Evolutionary conservation across 2,888 invertebrate genomes (phyloP).

Genomic region (Vesta saturnalis): DNA sequence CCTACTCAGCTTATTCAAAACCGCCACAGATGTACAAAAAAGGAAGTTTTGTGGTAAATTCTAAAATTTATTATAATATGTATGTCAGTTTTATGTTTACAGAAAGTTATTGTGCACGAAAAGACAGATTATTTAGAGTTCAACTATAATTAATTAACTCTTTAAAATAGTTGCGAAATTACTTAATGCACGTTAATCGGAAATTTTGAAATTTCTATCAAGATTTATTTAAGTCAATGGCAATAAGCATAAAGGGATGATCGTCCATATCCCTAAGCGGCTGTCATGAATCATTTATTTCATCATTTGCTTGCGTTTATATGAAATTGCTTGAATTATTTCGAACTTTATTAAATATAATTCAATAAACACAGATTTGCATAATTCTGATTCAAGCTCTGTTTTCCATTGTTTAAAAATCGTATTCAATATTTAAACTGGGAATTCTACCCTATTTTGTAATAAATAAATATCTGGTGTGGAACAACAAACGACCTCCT

Average conservation of each 20-base stretch:
- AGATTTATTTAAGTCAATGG: conserved; percentile 3
- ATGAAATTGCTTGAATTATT: conserved; percentile 45
- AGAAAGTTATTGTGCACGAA: no score
- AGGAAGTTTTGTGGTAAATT: background rate
- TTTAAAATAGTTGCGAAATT: background rate
- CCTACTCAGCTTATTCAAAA: conserved; percentile 49
- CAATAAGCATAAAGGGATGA: conserved; percentile 26
- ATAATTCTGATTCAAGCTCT: conserved; percentile 29
- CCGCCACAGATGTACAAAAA: conserved; percentile 48
- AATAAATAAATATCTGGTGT: no score
- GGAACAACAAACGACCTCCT: no score
- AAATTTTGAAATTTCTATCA: no score
- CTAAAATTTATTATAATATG: background rate
- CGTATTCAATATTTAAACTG: no score
- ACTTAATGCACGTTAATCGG: no score
- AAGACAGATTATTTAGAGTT: background rate
- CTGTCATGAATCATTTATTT: conserved; percentile 48
- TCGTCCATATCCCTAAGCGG: conserved; percentile 41
- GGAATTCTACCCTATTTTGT: no score
- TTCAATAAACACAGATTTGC: conserved; percentile 30
- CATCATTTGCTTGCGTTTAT: conserved; percentile 45
- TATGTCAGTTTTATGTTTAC: no score
- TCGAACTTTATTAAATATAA: conserved; percentile 29
- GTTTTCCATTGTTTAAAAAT: conserved; percentile 13
- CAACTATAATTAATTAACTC: background rate